Conservation (phyloP, 2,888 invertebrate genomes). For the Caenorhabditis macrosperma region DNA sequence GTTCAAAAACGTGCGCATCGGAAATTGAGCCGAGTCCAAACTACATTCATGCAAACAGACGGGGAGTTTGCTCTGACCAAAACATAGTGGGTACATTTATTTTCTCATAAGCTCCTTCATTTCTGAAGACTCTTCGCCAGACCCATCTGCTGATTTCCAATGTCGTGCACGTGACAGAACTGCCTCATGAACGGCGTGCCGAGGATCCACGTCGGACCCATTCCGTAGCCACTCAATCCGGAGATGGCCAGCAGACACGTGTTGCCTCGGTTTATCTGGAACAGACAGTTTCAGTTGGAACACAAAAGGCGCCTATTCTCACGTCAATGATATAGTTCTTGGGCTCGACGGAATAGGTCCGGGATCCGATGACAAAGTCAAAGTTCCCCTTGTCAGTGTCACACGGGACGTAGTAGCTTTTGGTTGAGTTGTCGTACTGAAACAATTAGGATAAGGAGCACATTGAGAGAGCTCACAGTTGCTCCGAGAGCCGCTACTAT, state of each 20-base stretch:
- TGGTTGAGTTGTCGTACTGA: conserved; percentile 20
- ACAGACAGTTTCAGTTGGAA: not conserved
- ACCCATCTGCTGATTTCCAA: conserved; percentile 67
- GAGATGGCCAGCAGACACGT: conserved; percentile 31
- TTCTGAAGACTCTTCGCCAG: conserved; percentile 53
- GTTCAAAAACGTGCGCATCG: too few relatives aligned
- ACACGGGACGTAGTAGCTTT: conserved; percentile 61
- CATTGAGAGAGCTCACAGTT: not conserved
- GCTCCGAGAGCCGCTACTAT: conserved; percentile 23
- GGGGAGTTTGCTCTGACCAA: too few relatives aligned
- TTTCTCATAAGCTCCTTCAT: too few relatives aligned
- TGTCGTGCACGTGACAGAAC: conserved; percentile 71
- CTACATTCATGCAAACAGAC: too few relatives aligned
- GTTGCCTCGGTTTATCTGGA: conserved; percentile 28
- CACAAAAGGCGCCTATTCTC: not conserved
- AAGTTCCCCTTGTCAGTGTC: conserved; percentile 44
- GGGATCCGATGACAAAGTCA: conserved; percentile 52
- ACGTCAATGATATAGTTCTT: conserved; percentile 46
- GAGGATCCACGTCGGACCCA: conserved; percentile 61
- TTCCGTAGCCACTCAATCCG: conserved; percentile 29
- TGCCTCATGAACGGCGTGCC: conserved; percentile 67
- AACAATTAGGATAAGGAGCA: not conserved
- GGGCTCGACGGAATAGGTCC: conserved; percentile 54
- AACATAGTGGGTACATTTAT: too few relatives aligned
- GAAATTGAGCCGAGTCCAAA: too few relatives aligned